Evolutionary conservation across 2,888 invertebrate genomes (phyloP).

Genomic region (Platycheirus albimanus): DNA sequence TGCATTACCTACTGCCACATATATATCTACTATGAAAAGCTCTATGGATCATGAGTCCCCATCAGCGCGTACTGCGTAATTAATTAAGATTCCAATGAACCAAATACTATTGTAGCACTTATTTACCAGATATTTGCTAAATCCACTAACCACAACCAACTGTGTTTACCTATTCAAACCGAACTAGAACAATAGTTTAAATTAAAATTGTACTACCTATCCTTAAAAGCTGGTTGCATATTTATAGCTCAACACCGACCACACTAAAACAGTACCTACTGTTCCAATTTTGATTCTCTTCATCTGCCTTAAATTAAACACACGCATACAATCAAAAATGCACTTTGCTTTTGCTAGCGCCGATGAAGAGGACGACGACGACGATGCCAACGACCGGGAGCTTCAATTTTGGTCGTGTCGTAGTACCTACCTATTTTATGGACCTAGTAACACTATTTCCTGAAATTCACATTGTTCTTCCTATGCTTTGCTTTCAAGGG

Average conservation of each 20-base stretch:
- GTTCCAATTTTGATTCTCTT: slow-evolving; percentile 19
- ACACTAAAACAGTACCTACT: slow-evolving; percentile 6
- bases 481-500: background rate
- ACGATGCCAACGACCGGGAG: background rate
- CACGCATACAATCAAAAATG: background rate
- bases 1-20: no score
- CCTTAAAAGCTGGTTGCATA: slow-evolving; percentile 13
- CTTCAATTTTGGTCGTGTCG: slow-evolving; percentile 9
- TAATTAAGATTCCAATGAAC: no score
- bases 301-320: slow-evolving; percentile 21
- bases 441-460: slow-evolving; percentile 28
- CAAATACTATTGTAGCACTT: no score
- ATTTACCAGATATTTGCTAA: no score
- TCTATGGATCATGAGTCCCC: no score
- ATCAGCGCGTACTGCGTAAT: no score
- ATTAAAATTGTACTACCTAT: slow-evolving; percentile 33
- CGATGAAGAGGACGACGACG: background rate
- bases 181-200: slow-evolving; percentile 23
- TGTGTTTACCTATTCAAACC: slow-evolving; percentile 14
- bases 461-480: background rate
- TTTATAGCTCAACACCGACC: slow-evolving; percentile 7
- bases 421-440: slow-evolving; percentile 4
- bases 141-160: slow-evolving; percentile 6
- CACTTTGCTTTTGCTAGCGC: background rate
- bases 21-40: no score